These are phyloP conservation scores for Caenorhabditis parvicauda DNA, from an alignment of 2,888 invertebrate species.

Conservation along the genomic window DNA sequence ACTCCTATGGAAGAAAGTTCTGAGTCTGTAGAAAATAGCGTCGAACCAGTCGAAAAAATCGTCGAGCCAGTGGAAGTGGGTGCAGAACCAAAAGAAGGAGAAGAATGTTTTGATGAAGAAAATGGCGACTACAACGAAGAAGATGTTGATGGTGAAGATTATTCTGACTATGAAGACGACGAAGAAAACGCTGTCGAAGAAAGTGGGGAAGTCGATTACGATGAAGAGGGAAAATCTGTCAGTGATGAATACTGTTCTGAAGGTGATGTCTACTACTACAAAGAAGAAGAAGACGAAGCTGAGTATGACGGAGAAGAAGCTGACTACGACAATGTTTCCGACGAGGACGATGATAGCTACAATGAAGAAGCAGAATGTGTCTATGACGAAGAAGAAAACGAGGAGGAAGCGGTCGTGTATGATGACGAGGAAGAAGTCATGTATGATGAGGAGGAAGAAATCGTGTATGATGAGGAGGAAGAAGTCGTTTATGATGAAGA, in stretches of 20 bases:
- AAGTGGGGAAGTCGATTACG: neutral
- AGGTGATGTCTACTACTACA: neutral
- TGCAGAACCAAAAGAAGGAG: too few relatives aligned
- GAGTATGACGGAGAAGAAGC: neutral
- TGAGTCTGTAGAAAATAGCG: too few relatives aligned
- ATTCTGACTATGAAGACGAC: too few relatives aligned
- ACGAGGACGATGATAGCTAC: neutral
- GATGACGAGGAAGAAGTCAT: neutral
- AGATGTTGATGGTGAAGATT: too few relatives aligned
- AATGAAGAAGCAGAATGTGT: neutral
- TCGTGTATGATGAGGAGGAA: neutral
- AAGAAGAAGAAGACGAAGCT: neutral
- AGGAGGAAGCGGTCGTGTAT: neutral
- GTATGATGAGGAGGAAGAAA: neutral
- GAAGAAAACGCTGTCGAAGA: neutral
- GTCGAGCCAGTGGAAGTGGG: too few relatives aligned
- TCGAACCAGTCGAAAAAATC: too few relatives aligned
- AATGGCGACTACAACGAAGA: neutral
- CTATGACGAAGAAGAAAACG: neutral
- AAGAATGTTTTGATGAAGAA: too few relatives aligned
- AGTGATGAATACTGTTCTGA: neutral
- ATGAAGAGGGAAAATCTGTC: neutral
- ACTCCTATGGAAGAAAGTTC: neutral
- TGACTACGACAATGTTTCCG: neutral
- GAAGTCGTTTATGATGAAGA: neutral